Conservation (phyloP, 2,888 invertebrate genomes). For the Xylocampa areola region DNA sequence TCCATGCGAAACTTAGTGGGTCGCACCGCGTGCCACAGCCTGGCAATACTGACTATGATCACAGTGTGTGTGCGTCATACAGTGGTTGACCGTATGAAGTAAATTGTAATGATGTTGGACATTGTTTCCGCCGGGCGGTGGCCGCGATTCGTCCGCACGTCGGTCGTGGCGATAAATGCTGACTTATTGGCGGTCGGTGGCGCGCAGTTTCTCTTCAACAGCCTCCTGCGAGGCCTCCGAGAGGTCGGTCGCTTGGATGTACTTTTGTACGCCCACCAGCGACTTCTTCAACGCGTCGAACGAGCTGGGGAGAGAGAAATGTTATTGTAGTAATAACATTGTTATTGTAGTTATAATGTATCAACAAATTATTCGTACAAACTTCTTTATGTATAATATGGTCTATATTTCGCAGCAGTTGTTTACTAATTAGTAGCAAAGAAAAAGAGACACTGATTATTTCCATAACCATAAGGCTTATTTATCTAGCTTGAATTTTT, state of each 20-base stretch:
- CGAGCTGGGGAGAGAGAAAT: constrained; percentile 91
- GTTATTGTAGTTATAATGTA: too few relatives aligned
- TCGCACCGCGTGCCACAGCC: constrained; percentile 52
- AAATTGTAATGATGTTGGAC: constrained; percentile 39
- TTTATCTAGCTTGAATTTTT: too few relatives aligned
- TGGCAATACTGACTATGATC: constrained; percentile 61
- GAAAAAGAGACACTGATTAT: too few relatives aligned
- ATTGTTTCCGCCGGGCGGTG: constrained; percentile 31
- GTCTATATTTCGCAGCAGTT: too few relatives aligned
- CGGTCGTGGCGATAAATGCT: constrained; percentile 74
- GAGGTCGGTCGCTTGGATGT: constrained; percentile 98
- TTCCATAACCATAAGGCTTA: too few relatives aligned
- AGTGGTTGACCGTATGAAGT: constrained; percentile 31
- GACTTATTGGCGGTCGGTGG: constrained; percentile 96
- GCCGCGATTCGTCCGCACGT: constrained; percentile 53
- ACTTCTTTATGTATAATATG: too few relatives aligned
- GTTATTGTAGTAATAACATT: neutral
- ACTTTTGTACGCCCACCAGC: constrained; percentile 98
- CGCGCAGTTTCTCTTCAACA: constrained; percentile 97
- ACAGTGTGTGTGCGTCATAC: constrained; percentile 24
- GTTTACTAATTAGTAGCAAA: too few relatives aligned
- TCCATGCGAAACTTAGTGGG: constrained; percentile 63
- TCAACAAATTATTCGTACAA: too few relatives aligned
- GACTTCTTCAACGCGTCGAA: constrained; percentile 99
- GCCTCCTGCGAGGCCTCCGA: constrained; percentile 98